Evolutionary conservation across 2,888 invertebrate species (phyloP).

Genomic region (Nomada goodeniana): DNA sequence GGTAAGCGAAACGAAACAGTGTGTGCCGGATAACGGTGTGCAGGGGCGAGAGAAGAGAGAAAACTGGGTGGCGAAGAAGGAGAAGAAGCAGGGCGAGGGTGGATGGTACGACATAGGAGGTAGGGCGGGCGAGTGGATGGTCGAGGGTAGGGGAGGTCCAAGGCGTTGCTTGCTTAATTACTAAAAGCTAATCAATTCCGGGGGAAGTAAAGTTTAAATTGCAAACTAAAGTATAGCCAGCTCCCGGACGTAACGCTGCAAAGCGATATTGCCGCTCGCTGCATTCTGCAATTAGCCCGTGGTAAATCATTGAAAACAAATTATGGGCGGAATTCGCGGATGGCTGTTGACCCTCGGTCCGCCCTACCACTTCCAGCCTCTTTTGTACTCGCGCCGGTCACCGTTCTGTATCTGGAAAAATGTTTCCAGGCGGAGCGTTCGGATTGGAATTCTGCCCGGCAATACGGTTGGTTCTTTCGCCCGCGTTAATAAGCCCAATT

Average conservation of each 20-base stretch:
- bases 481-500: slow-evolving; percentile 60
- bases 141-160: slow-evolving; percentile 72
- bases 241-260: slow-evolving; percentile 77
- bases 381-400: neutral
- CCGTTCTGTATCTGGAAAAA: slow-evolving; percentile 55
- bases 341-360: slow-evolving; percentile 35
- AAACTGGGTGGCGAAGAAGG: slow-evolving; percentile 55
- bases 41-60: slow-evolving; percentile 62
- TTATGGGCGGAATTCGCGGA: slow-evolving; percentile 77
- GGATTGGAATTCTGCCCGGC: slow-evolving; percentile 47
- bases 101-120: slow-evolving; percentile 35
- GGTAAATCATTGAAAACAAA: slow-evolving; percentile 84
- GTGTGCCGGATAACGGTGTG: slow-evolving; percentile 41
- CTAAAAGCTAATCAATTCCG: slow-evolving; percentile 85
- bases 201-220: slow-evolving; percentile 85
- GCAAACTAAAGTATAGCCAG: slow-evolving; percentile 84
- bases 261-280: slow-evolving; percentile 78
- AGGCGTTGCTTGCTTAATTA: slow-evolving; percentile 84
- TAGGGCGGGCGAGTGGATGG: slow-evolving; percentile 57
- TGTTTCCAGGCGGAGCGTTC: slow-evolving; percentile 33
- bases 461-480: slow-evolving; percentile 25
- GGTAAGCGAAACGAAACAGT: slow-evolving; percentile 36
- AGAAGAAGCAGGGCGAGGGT: slow-evolving; percentile 41
- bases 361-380: neutral
- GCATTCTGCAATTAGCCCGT: slow-evolving; percentile 84